phyloP scores from a whole-genome alignment of 2,113 vertebrate species.

The Malurus alboscapulatus region DNA sequence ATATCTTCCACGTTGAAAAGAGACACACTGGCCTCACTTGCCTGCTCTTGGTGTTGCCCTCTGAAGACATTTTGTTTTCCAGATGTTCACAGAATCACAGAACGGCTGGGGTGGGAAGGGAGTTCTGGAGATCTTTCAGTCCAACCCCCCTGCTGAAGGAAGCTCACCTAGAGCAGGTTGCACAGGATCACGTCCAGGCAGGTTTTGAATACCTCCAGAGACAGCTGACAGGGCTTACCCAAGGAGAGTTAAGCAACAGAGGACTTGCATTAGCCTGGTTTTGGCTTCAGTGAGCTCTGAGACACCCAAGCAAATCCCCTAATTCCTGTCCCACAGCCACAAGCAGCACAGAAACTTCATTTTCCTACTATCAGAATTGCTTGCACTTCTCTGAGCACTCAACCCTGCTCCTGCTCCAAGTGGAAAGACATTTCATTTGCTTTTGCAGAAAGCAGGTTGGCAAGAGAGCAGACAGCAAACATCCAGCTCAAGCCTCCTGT shows the following conservation, averaged over 20 bases:
- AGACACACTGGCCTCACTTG: neutral
- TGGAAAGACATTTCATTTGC: neutral
- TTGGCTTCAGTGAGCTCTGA: neutral
- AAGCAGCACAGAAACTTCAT: accelerated
- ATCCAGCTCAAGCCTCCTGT: neutral
- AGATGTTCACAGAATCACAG: neutral
- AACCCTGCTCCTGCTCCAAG: neutral
- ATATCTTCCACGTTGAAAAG: neutral
- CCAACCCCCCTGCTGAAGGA: neutral
- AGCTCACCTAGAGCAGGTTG: neutral
- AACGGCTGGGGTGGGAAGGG: neutral
- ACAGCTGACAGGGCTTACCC: neutral
- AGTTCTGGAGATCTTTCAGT: neutral
- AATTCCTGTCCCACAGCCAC: neutral
- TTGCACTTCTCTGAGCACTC: neutral
- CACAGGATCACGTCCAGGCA: neutral
- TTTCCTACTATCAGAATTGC: neutral
- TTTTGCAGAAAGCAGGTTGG: neutral
- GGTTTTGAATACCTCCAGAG: neutral
- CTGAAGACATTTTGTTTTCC: neutral
- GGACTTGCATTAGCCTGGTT: neutral
- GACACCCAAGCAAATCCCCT: neutral
- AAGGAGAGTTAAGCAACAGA: neutral
- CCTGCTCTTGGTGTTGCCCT: neutral
- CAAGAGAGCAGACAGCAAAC: neutral